Percentiles rank a stretch among this genome's conserved stretches.
Conservation (phyloP, 1,140 invertebrate species). For the Phortica variegata region DNA sequence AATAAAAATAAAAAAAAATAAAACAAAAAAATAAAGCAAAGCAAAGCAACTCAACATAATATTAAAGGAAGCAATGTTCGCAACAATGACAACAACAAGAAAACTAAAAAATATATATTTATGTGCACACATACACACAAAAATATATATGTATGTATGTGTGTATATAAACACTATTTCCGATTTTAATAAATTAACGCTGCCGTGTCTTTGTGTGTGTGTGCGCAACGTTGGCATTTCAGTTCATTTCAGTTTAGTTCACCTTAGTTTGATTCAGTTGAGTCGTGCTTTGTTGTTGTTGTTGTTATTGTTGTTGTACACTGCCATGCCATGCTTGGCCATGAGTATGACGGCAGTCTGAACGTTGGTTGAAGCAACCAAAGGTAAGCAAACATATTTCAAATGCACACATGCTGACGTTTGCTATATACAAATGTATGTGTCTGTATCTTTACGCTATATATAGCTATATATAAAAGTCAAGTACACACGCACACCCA, state of each 20-base stretch:
- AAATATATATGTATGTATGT: background rate
- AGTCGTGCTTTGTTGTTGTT: no score
- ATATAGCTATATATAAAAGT: no score
- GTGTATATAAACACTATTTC: constrained; percentile 25
- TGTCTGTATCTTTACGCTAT: no score
- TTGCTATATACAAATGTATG: no score
- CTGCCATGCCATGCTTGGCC: constrained; percentile 26
- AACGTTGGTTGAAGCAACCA: background rate
- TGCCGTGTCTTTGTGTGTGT: no score
- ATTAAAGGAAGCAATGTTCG: background rate
- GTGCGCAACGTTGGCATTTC: no score
- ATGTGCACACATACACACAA: background rate
- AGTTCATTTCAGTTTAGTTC: no score
- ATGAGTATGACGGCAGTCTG: background rate
- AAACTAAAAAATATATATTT: no score
- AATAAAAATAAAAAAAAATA: constrained; percentile 31
- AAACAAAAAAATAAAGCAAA: constrained; percentile 10
- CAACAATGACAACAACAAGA: background rate
- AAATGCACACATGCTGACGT: no score
- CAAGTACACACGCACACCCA: constrained; percentile 9
- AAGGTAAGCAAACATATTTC: constrained; percentile 21
- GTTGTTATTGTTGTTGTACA: no score
- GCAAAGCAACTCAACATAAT: background rate
- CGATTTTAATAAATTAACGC: constrained; percentile 38
- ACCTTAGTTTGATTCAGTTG: no score